These are phyloP conservation scores for Myzus persicae DNA, from an alignment of 1,140 invertebrate genomes.

Conservation along the genomic window DNA sequence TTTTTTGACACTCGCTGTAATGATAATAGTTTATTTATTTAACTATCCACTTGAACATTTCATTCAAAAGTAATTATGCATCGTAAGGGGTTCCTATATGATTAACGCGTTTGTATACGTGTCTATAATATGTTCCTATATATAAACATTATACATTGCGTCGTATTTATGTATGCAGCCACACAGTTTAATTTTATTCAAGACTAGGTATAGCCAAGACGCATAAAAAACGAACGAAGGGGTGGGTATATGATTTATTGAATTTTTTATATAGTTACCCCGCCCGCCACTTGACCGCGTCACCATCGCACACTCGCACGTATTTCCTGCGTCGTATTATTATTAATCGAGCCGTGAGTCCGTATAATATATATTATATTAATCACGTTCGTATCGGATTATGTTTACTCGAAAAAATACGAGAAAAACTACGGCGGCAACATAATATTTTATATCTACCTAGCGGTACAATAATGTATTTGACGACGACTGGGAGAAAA, in stretches of 20 bases:
- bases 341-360: not conserved
- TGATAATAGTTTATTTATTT: not conserved
- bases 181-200: conserved; percentile 3
- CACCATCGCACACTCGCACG: not conserved
- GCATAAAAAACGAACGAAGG: not conserved
- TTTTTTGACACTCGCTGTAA: not conserved
- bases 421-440: not conserved
- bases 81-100: not conserved
- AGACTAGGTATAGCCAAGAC: not conserved
- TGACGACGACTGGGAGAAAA: not conserved
- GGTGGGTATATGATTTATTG: conserved; percentile 29
- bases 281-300: not conserved
- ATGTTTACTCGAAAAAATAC: not conserved
- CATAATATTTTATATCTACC: not conserved
- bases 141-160: not conserved
- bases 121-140: not conserved
- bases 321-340: not conserved
- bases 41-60: not conserved
- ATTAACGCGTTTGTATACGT: not conserved
- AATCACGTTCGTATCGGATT: conserved; percentile 10
- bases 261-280: not conserved
- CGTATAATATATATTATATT: conserved; percentile 6
- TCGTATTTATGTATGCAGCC: not conserved
- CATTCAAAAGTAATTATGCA: not conserved
- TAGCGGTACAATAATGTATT: not conserved